Evolutionary conservation across 2,888 invertebrate genomes (phyloP).

Genomic region (Phymatocera aterrima): DNA sequence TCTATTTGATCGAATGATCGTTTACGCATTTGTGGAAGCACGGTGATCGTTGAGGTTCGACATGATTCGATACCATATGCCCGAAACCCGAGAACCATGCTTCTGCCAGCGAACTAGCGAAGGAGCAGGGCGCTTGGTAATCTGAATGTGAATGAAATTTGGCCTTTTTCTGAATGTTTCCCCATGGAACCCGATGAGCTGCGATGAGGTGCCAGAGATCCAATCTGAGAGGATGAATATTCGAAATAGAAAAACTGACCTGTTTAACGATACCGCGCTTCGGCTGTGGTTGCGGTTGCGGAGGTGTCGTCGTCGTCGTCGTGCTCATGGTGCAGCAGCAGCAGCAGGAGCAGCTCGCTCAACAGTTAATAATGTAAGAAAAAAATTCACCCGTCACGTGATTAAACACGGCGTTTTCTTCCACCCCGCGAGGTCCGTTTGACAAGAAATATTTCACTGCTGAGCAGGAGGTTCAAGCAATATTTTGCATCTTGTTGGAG

Average conservation of each 20-base stretch:
- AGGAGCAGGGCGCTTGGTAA: background rate
- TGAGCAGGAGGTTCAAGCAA: constrained; percentile 3
- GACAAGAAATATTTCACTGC: constrained; percentile 8
- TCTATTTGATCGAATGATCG: background rate
- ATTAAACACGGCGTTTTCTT: constrained; percentile 31
- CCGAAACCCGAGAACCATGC: constrained; percentile 14
- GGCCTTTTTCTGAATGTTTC: background rate
- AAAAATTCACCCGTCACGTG: constrained; percentile 12
- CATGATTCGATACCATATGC: constrained; percentile 34
- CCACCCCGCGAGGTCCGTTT: constrained; percentile 26
- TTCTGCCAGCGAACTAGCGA: constrained; percentile 30
- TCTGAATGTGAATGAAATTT: background rate
- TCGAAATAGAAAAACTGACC: constrained; percentile 72
- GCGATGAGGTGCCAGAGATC: background rate
- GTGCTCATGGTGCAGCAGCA: constrained; percentile 50
- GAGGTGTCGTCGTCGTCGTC: constrained; percentile 1
- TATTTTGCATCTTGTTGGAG: constrained; percentile 20
- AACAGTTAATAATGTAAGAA: background rate
- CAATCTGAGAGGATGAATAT: background rate
- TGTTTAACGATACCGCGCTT: constrained; percentile 80
- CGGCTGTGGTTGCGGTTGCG: constrained; percentile 73
- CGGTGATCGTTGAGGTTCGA: background rate
- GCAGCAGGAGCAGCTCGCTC: constrained; percentile 7
- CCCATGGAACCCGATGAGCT: too few relatives aligned
- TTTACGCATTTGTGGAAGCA: background rate